Percentiles rank a stretch among this genome's conserved stretches.
These are phyloP conservation scores for Sandelia bainsii DNA, from an alignment of 2,797 vertebrate species.

Conservation along the genomic window DNA sequence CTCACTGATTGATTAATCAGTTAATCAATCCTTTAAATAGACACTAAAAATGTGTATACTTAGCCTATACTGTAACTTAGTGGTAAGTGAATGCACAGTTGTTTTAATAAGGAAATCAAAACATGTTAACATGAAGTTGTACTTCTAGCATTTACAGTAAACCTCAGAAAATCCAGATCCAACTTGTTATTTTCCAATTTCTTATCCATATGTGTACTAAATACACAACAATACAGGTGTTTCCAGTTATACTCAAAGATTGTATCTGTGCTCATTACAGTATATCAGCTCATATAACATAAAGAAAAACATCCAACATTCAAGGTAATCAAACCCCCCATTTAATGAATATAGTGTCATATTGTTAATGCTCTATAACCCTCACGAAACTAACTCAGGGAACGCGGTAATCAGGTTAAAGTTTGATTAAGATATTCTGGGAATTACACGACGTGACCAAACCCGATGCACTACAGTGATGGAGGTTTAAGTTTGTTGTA, in stretches of 20 bases:
- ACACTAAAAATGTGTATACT: no score
- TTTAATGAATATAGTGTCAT: neutral
- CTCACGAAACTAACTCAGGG: no score
- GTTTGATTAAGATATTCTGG: neutral
- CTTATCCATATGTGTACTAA: neutral
- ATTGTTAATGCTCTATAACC: neutral
- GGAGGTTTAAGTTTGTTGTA: constrained; percentile 8
- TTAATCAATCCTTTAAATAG: no score
- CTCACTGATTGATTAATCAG: no score
- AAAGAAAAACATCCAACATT: neutral
- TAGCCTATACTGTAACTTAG: neutral
- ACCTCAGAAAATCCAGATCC: neutral
- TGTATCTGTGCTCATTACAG: neutral
- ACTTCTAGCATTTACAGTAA: neutral
- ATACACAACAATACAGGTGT: neutral
- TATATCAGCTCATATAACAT: neutral
- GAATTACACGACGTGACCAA: neutral
- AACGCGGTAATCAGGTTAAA: constrained; percentile 1
- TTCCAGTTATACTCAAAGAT: neutral
- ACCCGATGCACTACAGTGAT: neutral
- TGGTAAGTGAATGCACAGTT: neutral
- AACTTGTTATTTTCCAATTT: neutral
- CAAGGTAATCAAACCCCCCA: neutral
- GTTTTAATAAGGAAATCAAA: neutral
- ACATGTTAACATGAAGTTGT: no score